A percentile compares a stretch with the other conserved stretches of the same genome.
Conservation (phyloP, 2,113 vertebrate genomes). For the Xiphorhynchus elegans region DNA sequence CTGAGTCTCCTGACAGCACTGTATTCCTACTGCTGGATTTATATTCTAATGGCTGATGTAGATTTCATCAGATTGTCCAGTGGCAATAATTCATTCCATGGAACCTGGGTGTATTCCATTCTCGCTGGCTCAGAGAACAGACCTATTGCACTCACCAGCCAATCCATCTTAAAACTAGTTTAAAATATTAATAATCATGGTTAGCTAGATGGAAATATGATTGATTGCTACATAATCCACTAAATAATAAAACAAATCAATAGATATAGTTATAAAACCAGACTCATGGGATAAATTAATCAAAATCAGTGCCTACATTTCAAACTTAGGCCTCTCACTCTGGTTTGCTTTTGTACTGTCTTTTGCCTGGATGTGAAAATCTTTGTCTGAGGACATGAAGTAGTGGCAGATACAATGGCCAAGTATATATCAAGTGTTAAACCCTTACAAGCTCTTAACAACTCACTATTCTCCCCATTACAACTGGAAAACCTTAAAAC, state of each 20-base stretch:
- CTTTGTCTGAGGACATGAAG: background rate
- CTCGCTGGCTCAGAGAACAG: background rate
- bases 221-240: constrained; percentile 36
- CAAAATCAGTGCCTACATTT: background rate
- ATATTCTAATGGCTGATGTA: constrained; percentile 19
- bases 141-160: background rate
- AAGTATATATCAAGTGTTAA: background rate
- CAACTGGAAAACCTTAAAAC: background rate
- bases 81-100: background rate
- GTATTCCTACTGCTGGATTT: constrained; percentile 16
- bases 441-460: background rate
- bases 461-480: background rate
- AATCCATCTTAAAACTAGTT: constrained; percentile 41
- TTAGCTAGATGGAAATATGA: constrained; percentile 53
- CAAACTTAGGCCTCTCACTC: background rate
- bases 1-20: background rate
- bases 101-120: background rate
- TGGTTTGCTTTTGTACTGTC: background rate
- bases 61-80: constrained; percentile 44
- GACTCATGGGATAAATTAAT: constrained; percentile 34
- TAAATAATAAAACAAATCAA: constrained; percentile 57
- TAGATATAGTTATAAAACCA: constrained; percentile 32
- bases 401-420: background rate
- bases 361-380: background rate
- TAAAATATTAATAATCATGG: constrained; percentile 59